Evolutionary conservation across 2,797 vertebrate species (phyloP), one percentile per base, ranked within the genome.

Genomic region (Lepilemur septentrionalis): DNA sequence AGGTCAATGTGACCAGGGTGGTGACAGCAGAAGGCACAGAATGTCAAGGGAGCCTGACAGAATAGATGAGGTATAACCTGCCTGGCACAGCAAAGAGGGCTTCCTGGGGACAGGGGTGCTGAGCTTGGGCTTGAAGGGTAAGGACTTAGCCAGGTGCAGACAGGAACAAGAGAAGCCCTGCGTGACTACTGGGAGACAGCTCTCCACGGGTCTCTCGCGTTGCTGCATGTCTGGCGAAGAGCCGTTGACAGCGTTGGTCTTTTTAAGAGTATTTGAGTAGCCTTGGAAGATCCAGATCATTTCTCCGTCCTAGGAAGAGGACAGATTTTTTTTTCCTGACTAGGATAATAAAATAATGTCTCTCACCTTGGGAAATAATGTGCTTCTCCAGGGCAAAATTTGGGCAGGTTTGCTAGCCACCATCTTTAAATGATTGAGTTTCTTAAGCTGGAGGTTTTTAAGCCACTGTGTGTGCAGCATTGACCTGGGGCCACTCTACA

Each of bases 41-140:
- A 9, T 0, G 1, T 43, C 3, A 0, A 0, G 38, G 78, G n/a
- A 15, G 17, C 69, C 35, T 38, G 20, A 32, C 41, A 41, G 25
- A 50, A 11, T 20, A 7, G 23, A 75, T 22, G 28, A 7, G 32
- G 0, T 4, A 35, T 11, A 11, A 11, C 10, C 35, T 17, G 4
- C 22, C 17, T 7, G 25, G 41, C 35, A n/a, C 25, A n/a, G 32
- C 76, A 22, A 43, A 83, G 76, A 67, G 61, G 18, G 52, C 63
- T 35, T 41, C 20, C 50, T 23, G 88, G 28, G 59, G 41, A 14
- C 18, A 13, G 63, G n/a, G 43, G 2, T 14, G 13, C 15, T 41
- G 85, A 41, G 38, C 41, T 22, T 7, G 28, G 43, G 35, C 63
- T 72, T 41, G 38, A 46, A 61, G 48, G 46, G 11, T 8, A 13